Conservation (phyloP, 1,140 invertebrate species). For the Cephus cinctus region DNA sequence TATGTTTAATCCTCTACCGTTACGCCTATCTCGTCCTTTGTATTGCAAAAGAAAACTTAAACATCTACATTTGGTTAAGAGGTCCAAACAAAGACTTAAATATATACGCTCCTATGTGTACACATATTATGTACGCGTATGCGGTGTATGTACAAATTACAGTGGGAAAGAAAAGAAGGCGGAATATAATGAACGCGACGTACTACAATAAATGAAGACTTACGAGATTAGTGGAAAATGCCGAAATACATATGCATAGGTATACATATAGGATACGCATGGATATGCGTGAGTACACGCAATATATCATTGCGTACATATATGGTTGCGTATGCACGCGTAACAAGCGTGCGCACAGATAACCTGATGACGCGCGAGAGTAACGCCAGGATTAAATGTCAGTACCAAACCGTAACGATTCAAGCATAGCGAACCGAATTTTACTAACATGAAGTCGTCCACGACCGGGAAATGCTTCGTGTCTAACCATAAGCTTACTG, state of each 20-base stretch:
- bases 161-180: conserved; percentile 18
- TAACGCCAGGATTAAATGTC: too few species aligned
- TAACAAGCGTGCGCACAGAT: neutral
- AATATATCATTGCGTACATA: conserved; percentile 26
- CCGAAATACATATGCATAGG: conserved; percentile 14
- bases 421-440: too few species aligned
- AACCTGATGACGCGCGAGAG: conserved; percentile 9
- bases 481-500: too few species aligned
- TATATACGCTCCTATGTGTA: conserved; percentile 18
- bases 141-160: conserved; percentile 21
- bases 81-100: conserved; percentile 22
- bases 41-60: conserved; percentile 23
- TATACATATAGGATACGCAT: neutral
- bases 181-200: conserved; percentile 3
- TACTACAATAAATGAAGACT: conserved; percentile 18
- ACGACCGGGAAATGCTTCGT: too few species aligned
- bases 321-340: conserved; percentile 7
- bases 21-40: too few species aligned
- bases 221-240: conserved; percentile 33
- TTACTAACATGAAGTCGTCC: too few species aligned
- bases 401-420: too few species aligned
- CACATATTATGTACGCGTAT: conserved; percentile 4
- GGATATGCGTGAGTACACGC: conserved; percentile 4
- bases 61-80: conserved; percentile 32
- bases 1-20: too few species aligned